phyloP scores from a whole-genome alignment of 2,888 invertebrate species.

The Minunthozetes semirufus region DNA sequence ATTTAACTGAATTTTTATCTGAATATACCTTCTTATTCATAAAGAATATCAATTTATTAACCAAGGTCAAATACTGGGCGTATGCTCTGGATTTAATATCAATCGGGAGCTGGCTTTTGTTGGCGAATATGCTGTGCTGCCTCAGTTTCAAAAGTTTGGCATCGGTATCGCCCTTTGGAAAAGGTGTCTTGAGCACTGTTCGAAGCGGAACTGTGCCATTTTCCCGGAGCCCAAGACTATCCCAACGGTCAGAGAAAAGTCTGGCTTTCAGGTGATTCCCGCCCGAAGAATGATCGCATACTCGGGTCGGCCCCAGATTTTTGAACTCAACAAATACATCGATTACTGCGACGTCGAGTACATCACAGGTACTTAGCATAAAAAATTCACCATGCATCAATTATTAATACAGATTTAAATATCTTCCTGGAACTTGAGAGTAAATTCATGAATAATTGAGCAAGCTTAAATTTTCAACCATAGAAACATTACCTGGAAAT shows the following conservation, averaged over 20 bases:
- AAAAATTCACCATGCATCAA: no score
- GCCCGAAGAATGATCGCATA: conserved; percentile 27
- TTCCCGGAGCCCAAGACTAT: conserved; percentile 31
- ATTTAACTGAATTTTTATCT: background rate
- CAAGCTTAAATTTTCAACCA: no score
- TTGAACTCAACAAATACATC: conserved; percentile 34
- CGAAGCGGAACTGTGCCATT: conserved; percentile 32
- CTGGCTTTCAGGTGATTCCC: conserved; percentile 34
- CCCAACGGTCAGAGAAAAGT: conserved; percentile 28
- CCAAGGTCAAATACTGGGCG: conserved; percentile 32
- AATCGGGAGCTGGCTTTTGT: conserved; percentile 24
- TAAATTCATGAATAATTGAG: no score
- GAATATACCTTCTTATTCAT: background rate
- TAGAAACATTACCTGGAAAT: no score
- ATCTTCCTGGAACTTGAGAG: no score
- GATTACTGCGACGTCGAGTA: conserved; percentile 34
- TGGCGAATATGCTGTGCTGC: conserved; percentile 34
- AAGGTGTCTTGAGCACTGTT: conserved; percentile 33
- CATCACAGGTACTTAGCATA: conserved; percentile 35
- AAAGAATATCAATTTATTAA: background rate
- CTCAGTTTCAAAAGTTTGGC: conserved; percentile 28
- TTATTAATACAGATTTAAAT: no score
- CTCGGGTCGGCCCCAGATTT: conserved; percentile 26
- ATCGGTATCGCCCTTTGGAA: conserved; percentile 33
- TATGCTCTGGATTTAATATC: conserved; percentile 30